Conservation (phyloP, 2,888 invertebrate species). For the Ferrisia virgata region DNA sequence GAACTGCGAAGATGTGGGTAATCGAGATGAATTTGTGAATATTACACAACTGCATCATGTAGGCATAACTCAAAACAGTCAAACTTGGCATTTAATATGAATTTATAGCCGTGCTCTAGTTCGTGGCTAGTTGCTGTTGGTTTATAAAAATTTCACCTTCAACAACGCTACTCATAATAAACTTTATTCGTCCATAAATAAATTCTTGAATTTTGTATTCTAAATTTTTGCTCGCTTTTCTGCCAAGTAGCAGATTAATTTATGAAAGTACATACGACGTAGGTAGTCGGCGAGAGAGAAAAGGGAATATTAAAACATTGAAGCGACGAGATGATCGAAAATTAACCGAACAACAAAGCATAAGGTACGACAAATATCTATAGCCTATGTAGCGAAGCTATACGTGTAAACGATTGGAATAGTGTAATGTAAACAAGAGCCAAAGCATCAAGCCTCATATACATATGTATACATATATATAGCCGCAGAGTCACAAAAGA, state of each 20-base stretch:
- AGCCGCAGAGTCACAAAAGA: slow-evolving; percentile 34
- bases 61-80: no score
- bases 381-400: background rate
- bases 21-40: background rate
- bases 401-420: no score
- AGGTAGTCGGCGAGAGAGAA: no score
- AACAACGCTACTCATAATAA: no score
- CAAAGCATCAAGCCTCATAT: background rate
- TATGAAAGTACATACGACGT: no score
- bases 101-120: background rate
- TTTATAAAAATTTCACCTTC: background rate
- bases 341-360: no score
- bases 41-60: background rate
- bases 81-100: background rate
- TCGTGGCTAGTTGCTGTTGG: background rate
- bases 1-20: background rate
- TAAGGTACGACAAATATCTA: background rate
- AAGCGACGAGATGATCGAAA: no score
- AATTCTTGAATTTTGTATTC: no score
- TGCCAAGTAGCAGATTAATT: no score
- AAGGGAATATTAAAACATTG: no score
- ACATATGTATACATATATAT: background rate
- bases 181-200: background rate
- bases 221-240: no score
- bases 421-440: background rate